A percentile compares a stretch with the other conserved stretches of the same genome.
phyloP scores from a whole-genome alignment of 2,888 invertebrate species.

The Limnephilus lunatus region DNA sequence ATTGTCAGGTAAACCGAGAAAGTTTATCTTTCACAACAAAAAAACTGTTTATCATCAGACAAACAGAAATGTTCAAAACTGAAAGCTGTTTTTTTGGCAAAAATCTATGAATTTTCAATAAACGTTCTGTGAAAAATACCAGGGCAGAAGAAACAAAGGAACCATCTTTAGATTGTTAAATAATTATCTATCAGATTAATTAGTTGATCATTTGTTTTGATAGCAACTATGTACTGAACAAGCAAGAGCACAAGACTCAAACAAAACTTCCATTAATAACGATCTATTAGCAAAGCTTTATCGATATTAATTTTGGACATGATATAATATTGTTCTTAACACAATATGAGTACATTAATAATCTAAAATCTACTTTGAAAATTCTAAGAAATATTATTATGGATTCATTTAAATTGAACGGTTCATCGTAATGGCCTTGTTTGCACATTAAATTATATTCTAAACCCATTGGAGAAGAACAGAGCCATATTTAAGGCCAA shows the following conservation, averaged over 20 bases:
- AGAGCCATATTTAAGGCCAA: neutral
- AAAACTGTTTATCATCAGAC: no score
- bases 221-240: neutral
- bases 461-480: neutral
- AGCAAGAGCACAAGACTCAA: neutral
- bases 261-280: neutral
- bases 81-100: no score
- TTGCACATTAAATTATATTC: neutral
- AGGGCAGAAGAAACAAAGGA: neutral
- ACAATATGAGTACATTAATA: neutral
- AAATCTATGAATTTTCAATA: neutral
- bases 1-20: no score
- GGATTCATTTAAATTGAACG: neutral
- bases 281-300: neutral
- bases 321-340: neutral
- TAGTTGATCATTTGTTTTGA: neutral
- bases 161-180: neutral
- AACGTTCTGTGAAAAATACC: neutral
- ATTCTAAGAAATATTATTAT: neutral
- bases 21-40: no score
- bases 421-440: neutral
- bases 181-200: neutral
- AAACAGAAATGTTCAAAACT: no score
- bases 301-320: neutral
- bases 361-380: neutral